Evolutionary conservation across 2,888 invertebrate genomes (phyloP).

Genomic region (Drosophila pseudotalamancana): DNA sequence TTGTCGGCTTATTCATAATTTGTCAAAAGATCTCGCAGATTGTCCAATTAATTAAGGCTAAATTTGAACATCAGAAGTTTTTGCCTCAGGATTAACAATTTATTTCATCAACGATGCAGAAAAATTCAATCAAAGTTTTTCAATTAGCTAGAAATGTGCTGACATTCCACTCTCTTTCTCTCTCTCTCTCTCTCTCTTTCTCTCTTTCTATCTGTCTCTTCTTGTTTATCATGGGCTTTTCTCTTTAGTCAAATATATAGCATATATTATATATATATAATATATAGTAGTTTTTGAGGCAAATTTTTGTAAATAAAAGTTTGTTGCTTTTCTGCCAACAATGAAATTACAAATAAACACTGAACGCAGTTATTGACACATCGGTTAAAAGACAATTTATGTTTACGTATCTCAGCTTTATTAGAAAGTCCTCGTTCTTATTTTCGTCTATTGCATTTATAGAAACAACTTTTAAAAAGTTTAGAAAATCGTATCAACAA

Average conservation of each 20-base stretch:
- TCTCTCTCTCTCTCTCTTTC: neutral
- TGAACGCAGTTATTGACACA: slow-evolving; percentile 11
- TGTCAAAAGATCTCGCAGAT: slow-evolving; percentile 34
- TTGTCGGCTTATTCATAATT: slow-evolving; percentile 10
- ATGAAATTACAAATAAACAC: slow-evolving; percentile 46
- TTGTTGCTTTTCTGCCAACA: slow-evolving; percentile 19
- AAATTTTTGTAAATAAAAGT: slow-evolving; percentile 55
- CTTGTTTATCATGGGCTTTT: no score
- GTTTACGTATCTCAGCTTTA: no score
- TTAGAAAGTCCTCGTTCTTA: no score
- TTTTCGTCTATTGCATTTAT: no score
- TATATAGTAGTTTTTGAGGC: slow-evolving; percentile 24
- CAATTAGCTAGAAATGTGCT: slow-evolving; percentile 45
- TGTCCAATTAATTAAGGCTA: slow-evolving; percentile 39
- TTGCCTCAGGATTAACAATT: slow-evolving; percentile 27
- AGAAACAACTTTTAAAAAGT: neutral
- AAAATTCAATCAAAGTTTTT: slow-evolving; percentile 62
- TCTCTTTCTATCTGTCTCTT: neutral
- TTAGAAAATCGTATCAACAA: neutral
- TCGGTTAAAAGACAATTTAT: neutral
- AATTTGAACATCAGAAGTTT: slow-evolving; percentile 10
- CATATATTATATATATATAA: slow-evolving; percentile 20
- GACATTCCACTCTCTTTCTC: neutral
- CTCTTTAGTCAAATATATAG: no score
- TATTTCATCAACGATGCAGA: slow-evolving; percentile 40